Base-by-base conservation (phyloP, 2,888 invertebrate species). In the Nipponacmea schrenckii region DNA sequence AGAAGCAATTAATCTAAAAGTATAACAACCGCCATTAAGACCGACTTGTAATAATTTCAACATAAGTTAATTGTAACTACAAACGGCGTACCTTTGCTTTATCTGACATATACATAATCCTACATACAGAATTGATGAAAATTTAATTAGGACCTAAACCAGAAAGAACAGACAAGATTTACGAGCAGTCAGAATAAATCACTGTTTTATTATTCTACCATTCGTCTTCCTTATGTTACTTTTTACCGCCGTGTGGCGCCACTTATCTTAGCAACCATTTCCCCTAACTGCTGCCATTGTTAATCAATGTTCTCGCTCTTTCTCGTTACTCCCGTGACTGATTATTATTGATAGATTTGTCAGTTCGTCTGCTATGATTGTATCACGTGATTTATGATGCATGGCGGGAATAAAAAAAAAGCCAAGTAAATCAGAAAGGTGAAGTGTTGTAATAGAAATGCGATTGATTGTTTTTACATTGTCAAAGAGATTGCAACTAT, bases 261-360 rank as follows among this genome's bases (percentile, higher is more conserved):
- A 56, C 56, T 56, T 56, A 56, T 56, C 56, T 56, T 56, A 56
- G 56, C 56, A 56, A 56, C 56, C 56, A 56, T 56, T 56, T 56
- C 56, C 56, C 56, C 39, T 39, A 24, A 56, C 56, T 56, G 56
- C 56, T 56, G 56, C 56, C 56, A 56, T 56, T 56, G 56, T 56
- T 56, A 56, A 56, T 56, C 56, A 56, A 56, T 56, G 56, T 56
- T 56, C 56, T 56, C 56, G 56, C 56, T 56, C 56, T 56, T 56
- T 56, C 56, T 56, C 56, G 56, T 56, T 56, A 56, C 56, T 56
- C 56, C 56, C 56, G 56, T 56, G 56, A 56, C 20, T 56, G 20
- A 56, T 20, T 56, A 56, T 24, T 56, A 56, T 56, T 56, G 56
- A 56, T 56, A 56, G 56, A 56, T 56, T 56, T 56, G 56, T 56